Base-by-base conservation (phyloP, 2,113 vertebrate species). In the Excalfactoria chinensis region DNA sequence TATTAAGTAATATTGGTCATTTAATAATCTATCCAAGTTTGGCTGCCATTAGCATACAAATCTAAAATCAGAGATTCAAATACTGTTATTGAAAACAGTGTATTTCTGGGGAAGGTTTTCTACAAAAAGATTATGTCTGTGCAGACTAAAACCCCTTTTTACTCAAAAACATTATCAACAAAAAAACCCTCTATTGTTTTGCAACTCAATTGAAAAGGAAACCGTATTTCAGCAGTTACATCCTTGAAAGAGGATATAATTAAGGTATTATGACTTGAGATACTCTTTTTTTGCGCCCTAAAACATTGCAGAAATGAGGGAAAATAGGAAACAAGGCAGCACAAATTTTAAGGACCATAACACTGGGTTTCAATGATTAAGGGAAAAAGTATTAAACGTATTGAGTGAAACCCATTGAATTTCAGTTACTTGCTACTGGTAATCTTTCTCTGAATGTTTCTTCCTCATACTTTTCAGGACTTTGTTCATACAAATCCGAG, bases 271-370 rank as follows among this genome's bases (percentile, higher is more conserved):
- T 28, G 9, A 77, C 16, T 37, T 74, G 12, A 51, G 26, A n/a
- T 43, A 13, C 4, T 43, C 1, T 11, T 60, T 19, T 19, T 26
- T 9, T 21, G 53, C 20, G 32, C 11, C 19, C 56, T 2, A 28
- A 53, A 53, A 17, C 32, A 13, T 0, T 56, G 35, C 1, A 48
- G 11, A 76, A 4, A 62, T 18, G 64, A 83, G 21, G 0, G 0
- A 46, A 44, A 63, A 70, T 51, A 59, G 4, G 23, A 9, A 88
- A 20, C 21, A 51, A 44, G 8, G 46, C 6, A 48, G 34, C 17
- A 70, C 5, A 72, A 41, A 19, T 26, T 17, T 17, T 35, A n/a
- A 63, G 6, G 19, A 34, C 13, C 12, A 60, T 41, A 26, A 5
- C 34, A 62, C n/a, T 5, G 3, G 9, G 30, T 63, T n/a, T 63